Evolutionary conservation across 2,113 vertebrate genomes (phyloP), one percentile per base, ranked within the genome.

Genomic region (Podilymbus podiceps): DNA sequence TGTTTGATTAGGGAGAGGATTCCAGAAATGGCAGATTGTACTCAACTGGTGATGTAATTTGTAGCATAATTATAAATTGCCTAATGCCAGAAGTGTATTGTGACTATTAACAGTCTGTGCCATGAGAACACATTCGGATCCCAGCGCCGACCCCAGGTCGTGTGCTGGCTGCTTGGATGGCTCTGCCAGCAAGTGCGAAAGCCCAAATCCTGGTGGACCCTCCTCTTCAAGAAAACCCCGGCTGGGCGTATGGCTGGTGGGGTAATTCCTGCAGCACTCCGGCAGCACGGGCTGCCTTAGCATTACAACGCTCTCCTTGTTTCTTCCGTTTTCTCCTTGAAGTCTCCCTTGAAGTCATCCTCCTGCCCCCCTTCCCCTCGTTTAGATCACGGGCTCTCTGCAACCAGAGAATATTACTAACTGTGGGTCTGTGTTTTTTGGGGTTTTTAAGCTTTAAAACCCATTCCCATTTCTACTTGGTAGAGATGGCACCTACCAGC

Each of bases 11-110:
- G 64, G 55, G 80, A 89, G 40, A 94, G 83, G 81, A 92, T 87
- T 96, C 93, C 96, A 95, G 95, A 86, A 94, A 92, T 56, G 79
- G 93, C 95, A 94, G 86, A 87, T 94, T 94, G 96, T 64, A 78
- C 69, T 87, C 80, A 87, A 89, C 28, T 64, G 68, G 86, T 95
- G 91, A 93, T 93, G 92, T 66, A 93, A 93, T 93, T 97, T 96
- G 86, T 71, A 92, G 88, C 0, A 12, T 81, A 87, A 85, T 84
- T 93, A 85, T 75, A 81, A 95, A 88, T 76, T 67, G 71, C 62
- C 87, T 90, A 67, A 93, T 68, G 63, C 46, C 80, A 91, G 75
- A 42, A 94, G 56, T 85, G 77, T 40, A 72, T 72, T 78, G 62
- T 84, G 92, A 78, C 62, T 94, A 78, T 63, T 66, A 75, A 49